Base-by-base conservation (phyloP, 1,140 invertebrate species). In the Chironomus tepperi region DNA sequence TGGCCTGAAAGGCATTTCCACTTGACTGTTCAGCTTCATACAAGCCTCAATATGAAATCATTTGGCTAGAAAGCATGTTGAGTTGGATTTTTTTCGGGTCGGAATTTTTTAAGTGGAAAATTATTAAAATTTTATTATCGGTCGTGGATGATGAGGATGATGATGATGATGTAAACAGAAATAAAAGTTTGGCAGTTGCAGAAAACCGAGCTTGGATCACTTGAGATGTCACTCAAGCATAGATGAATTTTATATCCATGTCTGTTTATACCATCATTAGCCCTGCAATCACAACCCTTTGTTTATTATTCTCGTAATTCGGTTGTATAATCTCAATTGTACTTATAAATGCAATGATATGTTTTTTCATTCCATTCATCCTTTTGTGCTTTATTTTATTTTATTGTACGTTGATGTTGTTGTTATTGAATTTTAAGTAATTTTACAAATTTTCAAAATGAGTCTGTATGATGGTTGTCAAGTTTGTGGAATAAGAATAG, bases 301-400 rank as follows among this genome's bases (percentile, higher is more conserved):
- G 10, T 57, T 57, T 57, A 57, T 57, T 57, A n/a, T 57, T 57
- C 10, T 57, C 47, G 47, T n/a, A 57, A 57, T n/a, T 57, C 47
- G n/a, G n/a, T 57, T n/a, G 47, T 57, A 57, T 57, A 57, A 57
- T 57, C 47, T 57, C 47, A 57, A n/a, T 57, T 57, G 47, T 57
- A 57, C 47, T 57, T 57, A 57, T 57, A 12, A 15, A n/a, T 57
- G 47, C 47, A 57, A 57, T 57, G 47, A 57, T 57, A 57, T n/a
- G 47, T 57, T 57, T 57, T 57, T 57, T 15, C 12, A n/a, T 57
- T n/a, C 47, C 1, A 34, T 34, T 34, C 24, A 34, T 34, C 5
- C 24, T 34, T 34, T n/a, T n/a, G n/a, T n/a, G n/a, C n/a, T n/a
- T n/a, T n/a, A n/a, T n/a, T n/a, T n/a, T n/a, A n/a, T n/a, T 34